These are phyloP conservation scores for Scomber japonicus DNA, from an alignment of 2,113 vertebrate genomes.

Conservation along the genomic window DNA sequence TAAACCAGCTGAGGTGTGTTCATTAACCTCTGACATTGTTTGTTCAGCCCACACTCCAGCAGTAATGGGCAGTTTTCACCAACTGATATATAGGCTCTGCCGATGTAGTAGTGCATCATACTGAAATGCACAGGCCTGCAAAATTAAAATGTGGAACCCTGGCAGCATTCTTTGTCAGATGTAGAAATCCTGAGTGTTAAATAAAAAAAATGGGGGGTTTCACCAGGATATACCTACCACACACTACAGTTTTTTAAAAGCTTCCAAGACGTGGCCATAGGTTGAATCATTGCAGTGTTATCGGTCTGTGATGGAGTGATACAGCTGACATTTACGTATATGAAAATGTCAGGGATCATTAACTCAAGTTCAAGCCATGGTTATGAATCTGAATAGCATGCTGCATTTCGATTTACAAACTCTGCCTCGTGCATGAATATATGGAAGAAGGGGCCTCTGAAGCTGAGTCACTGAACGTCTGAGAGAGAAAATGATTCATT, in stretches of 20 bases:
- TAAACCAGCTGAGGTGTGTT: no score
- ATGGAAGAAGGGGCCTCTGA: slow-evolving; percentile 10
- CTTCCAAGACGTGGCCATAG: background rate
- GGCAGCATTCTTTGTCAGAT: no score
- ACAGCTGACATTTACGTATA: slow-evolving; percentile 35
- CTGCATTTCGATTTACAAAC: slow-evolving; percentile 33
- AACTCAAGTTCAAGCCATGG: slow-evolving; percentile 7
- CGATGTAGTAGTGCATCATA: no score
- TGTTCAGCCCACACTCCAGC: no score
- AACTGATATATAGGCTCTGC: no score
- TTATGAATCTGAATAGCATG: slow-evolving; percentile 17
- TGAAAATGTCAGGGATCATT: slow-evolving; percentile 46
- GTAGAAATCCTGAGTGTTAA: no score
- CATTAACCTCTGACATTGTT: no score
- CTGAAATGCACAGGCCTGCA: no score
- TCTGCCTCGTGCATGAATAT: slow-evolving; percentile 14
- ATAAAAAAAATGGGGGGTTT: no score
- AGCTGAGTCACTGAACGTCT: slow-evolving; percentile 19
- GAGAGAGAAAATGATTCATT: slow-evolving; percentile 49
- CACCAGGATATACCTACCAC: no score
- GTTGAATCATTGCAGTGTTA: slow-evolving; percentile 1
- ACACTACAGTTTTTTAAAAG: background rate
- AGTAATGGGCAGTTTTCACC: no score
- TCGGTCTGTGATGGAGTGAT: slow-evolving; percentile 33
- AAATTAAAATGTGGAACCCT: no score